These are phyloP conservation scores for Syrista parreyssii DNA, from an alignment of 2,888 invertebrate genomes.

Conservation along the genomic window DNA sequence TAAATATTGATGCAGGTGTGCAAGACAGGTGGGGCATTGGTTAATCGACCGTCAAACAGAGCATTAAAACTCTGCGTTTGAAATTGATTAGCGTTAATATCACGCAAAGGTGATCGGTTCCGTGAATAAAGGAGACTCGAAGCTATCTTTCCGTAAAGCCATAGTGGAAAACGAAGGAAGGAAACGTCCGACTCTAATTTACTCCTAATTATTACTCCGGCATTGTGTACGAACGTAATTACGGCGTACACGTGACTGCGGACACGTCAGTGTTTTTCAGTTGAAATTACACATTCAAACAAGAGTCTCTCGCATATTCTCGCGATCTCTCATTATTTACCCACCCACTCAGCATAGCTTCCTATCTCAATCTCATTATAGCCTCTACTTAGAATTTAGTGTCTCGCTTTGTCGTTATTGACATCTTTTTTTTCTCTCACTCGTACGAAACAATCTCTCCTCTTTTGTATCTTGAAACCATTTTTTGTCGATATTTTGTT, in stretches of 20 bases:
- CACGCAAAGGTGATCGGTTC: not conserved
- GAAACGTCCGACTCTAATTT: slow-evolving; percentile 40
- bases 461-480: not conserved
- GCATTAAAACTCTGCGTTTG: not conserved
- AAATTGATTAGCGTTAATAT: not conserved
- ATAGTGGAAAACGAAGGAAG: not conserved
- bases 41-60: slow-evolving; percentile 5
- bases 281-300: slow-evolving; percentile 38
- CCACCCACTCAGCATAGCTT: not conserved
- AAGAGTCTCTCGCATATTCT: not conserved
- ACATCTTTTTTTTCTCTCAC: not conserved
- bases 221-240: slow-evolving; percentile 38
- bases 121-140: not conserved
- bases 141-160: not conserved
- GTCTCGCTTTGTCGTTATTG: not conserved
- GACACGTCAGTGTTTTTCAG: slow-evolving; percentile 34
- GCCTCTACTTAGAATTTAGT: not conserved
- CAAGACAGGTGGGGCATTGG: slow-evolving; percentile 37
- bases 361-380: not conserved
- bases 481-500: not conserved
- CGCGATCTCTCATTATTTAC: not conserved
- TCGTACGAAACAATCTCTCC: not conserved
- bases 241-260: slow-evolving; percentile 41
- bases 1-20: slow-evolving; percentile 36
- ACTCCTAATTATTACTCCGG: slow-evolving; percentile 50